Conservation (phyloP, 2,113 vertebrate species). For the Larimichthys polyactis region DNA sequence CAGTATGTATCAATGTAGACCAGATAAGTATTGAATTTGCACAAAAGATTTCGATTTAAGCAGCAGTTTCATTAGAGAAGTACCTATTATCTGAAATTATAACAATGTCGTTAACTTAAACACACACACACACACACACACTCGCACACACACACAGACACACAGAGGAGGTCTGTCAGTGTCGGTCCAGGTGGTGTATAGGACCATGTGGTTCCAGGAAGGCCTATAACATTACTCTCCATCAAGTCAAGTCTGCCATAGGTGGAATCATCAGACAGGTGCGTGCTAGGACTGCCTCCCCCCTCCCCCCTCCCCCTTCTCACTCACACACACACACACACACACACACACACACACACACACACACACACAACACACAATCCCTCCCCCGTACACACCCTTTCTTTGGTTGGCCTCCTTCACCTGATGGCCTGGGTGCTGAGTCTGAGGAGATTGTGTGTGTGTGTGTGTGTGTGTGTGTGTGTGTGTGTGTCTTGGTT, state of each 20-base stretch:
- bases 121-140: not conserved
- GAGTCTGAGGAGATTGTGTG: slow-evolving; percentile 50
- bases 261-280: slow-evolving; percentile 77
- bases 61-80: not conserved
- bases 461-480: slow-evolving; percentile 12
- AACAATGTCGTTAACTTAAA: not conserved
- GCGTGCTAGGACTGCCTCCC: slow-evolving; percentile 53
- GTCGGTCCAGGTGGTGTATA: slow-evolving; percentile 72
- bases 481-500: slow-evolving; percentile 64
- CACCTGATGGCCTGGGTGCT: slow-evolving; percentile 57
- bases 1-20: not conserved
- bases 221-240: slow-evolving; percentile 75
- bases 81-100: not conserved
- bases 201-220: slow-evolving; percentile 51
- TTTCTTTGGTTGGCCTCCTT: slow-evolving; percentile 38
- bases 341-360: slow-evolving; percentile 1
- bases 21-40: not conserved
- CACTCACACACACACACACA: slow-evolving; percentile 1
- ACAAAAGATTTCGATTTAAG: not conserved
- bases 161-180: not conserved
- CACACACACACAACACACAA: slow-evolving; percentile 4
- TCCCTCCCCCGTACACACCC: slow-evolving; percentile 14
- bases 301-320: not conserved
- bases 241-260: slow-evolving; percentile 62
- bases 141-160: not conserved